phyloP scores from a whole-genome alignment of 2,797 vertebrate species.

The Corythornis leucogaster region DNA sequence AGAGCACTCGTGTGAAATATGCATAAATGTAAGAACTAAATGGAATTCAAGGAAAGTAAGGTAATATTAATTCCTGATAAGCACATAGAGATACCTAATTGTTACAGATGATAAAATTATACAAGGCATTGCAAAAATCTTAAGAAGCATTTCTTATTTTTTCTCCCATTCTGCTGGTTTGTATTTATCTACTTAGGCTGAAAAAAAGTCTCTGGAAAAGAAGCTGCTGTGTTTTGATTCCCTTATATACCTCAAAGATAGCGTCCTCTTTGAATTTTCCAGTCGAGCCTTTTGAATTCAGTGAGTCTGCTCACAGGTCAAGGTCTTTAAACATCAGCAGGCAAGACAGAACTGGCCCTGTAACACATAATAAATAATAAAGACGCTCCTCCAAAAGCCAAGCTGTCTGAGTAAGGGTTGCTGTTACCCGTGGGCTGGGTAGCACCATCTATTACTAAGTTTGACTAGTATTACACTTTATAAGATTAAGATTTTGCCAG shows the following conservation, averaged over 20 bases:
- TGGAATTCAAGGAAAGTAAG: neutral
- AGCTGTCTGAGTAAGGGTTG: neutral
- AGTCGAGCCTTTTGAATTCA: neutral
- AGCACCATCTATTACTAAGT: neutral
- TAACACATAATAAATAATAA: neutral
- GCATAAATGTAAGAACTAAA: neutral
- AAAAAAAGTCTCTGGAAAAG: neutral
- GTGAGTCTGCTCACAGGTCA: neutral
- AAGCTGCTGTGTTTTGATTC: constrained; percentile 13
- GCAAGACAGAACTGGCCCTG: neutral
- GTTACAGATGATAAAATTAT: neutral
- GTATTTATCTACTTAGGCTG: neutral
- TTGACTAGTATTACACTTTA: neutral
- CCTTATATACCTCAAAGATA: neutral
- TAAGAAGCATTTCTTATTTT: neutral
- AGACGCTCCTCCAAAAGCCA: neutral
- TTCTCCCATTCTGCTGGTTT: neutral
- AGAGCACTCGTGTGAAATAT: neutral
- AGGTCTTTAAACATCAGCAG: neutral
- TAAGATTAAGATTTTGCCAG: neutral
- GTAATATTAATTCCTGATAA: neutral
- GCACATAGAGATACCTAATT: neutral
- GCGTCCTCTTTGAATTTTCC: neutral
- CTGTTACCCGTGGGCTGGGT: neutral
- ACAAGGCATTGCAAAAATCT: neutral